A percentile compares a stretch with the other conserved stretches of the same genome.
phyloP scores from a whole-genome alignment of 2,888 invertebrate genomes.

The Callinectes sapidus region DNA sequence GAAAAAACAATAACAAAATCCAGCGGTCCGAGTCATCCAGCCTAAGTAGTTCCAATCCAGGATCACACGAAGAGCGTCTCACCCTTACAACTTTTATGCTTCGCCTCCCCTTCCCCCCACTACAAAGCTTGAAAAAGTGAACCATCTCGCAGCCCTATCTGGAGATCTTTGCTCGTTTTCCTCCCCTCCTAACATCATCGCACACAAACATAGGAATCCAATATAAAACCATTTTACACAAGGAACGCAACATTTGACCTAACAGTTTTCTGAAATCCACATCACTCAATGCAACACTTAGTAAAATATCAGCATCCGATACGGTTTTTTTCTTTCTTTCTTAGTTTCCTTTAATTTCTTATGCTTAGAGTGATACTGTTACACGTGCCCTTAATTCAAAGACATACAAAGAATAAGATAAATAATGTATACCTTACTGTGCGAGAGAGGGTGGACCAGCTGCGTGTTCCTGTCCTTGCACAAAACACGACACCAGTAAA shows the following conservation, averaged over 20 bases:
- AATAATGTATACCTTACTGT: not conserved
- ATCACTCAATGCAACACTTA: not conserved
- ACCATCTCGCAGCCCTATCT: not conserved
- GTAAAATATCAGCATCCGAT: not conserved
- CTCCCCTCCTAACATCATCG: not conserved
- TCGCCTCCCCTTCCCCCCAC: not conserved
- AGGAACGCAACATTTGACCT: not conserved
- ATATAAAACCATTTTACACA: not conserved
- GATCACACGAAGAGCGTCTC: conserved; percentile 7
- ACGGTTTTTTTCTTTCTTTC: no score
- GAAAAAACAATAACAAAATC: conserved; percentile 10
- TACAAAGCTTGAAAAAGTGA: not conserved
- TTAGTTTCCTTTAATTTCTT: not conserved
- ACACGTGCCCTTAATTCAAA: not conserved
- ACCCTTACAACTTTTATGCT: not conserved
- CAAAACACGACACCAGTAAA: not conserved
- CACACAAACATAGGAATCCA: not conserved
- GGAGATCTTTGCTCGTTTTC: not conserved
- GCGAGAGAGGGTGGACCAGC: not conserved
- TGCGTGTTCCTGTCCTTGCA: not conserved
- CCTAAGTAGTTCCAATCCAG: conserved; percentile 1
- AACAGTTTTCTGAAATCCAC: not conserved
- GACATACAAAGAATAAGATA: not conserved
- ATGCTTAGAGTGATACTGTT: not conserved
- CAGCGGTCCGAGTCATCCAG: not conserved